Base-by-base conservation (phyloP, 1,140 invertebrate genomes). In the Temnothorax curvispinosus region DNA sequence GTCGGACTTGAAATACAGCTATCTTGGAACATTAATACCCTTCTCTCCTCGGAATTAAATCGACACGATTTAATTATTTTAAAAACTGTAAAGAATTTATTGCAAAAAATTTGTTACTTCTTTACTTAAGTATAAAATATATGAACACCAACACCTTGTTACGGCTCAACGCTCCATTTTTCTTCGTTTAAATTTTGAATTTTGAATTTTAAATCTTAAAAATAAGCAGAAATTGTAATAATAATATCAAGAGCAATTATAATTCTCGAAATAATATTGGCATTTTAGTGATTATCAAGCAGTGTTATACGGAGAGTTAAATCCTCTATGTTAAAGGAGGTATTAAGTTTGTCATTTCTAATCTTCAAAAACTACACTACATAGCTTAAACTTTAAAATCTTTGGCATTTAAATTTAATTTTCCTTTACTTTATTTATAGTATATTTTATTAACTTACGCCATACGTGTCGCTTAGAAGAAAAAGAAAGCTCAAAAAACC, bases 401-500 rank as follows among this genome's bases (percentile, higher is more conserved):
- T 9, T 41, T 8, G 1, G 13, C n/a, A 27, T 54, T 56, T 18
- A 27, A 21, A 65, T 65, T 47, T 21, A 4, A 9, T 21, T 35
- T 47, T 50, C 5, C 2, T 27, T 27, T 27, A 27, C 27, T 11
- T 56, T 35, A 71, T 69, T 13, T 27, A 35, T 27, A 13, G 21
- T 69, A 81, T 32, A 2, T 38, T 58, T 32, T 6, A 80, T 41
- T 27, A 35, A 84, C 80, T 84, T 60, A 84, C 80, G 18, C 80
- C 27, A n/a, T 74, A 62, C 4, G 41, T 18, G n/a, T 75, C 13
- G 13, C 69, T 13, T 15, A 84, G 1, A 41, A 71, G 41, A 21
- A 84, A 18, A 35, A 82, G 56, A 13, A 75, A 50, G 4, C 13
- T 74, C 54, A 84, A 2, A 75, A 75, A 18, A 1, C 32, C 18